Evolutionary conservation across 2,888 invertebrate species (phyloP).

Genomic region (Nomada lathburiana): DNA sequence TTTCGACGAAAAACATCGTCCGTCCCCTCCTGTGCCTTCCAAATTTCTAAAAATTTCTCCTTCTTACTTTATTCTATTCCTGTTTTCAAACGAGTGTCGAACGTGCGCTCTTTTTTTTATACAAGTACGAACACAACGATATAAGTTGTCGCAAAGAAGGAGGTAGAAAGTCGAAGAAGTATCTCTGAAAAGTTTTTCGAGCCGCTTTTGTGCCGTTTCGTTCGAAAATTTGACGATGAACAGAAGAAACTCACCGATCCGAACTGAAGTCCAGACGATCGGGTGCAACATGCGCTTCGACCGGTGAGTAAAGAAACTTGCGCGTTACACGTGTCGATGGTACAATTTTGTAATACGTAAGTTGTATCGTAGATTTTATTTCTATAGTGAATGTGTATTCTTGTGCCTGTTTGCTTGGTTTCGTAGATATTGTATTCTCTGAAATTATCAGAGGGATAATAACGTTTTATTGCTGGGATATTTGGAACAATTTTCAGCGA

Average conservation of each 20-base stretch:
- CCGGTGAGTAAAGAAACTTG: constrained; percentile 64
- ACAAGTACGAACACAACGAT: background rate
- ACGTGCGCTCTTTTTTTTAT: background rate
- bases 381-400: background rate
- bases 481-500: too few species aligned
- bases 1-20: constrained; percentile 52
- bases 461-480: too few species aligned
- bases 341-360: background rate
- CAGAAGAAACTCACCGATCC: constrained; percentile 34
- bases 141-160: constrained; percentile 34
- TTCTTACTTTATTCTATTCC: background rate
- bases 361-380: background rate
- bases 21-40: constrained; percentile 67
- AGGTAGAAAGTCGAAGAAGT: constrained; percentile 11
- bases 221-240: constrained; percentile 34
- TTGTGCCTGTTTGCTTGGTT: background rate
- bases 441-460: too few species aligned
- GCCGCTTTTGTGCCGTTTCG: constrained; percentile 53
- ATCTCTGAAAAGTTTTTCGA: constrained; percentile 38
- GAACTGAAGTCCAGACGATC: constrained; percentile 38
- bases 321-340: constrained; percentile 23
- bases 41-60: constrained; percentile 15
- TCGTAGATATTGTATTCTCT: background rate
- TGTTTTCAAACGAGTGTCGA: constrained; percentile 38
- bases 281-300: constrained; percentile 57